Conservation (phyloP, 1,140 invertebrate species). For the Doryteuthis pealeii region DNA sequence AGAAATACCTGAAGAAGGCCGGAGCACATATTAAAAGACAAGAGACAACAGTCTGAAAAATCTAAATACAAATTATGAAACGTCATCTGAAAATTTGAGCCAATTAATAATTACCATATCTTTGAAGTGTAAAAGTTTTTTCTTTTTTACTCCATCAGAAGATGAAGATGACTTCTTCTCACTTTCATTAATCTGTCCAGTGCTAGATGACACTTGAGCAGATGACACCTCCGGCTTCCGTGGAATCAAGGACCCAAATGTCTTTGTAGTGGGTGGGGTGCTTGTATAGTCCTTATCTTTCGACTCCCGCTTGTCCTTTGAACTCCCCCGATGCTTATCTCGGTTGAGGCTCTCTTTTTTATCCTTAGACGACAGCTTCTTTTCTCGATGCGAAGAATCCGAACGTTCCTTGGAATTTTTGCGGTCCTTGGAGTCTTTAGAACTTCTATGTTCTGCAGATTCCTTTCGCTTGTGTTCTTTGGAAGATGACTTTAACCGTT, state of each 20-base stretch:
- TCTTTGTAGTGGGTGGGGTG: background rate
- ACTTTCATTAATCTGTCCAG: background rate
- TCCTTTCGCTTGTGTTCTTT: background rate
- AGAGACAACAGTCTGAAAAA: too few relatives aligned
- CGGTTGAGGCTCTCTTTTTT: background rate
- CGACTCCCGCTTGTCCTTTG: background rate
- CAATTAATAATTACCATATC: background rate
- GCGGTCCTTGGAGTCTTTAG: background rate
- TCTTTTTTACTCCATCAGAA: background rate
- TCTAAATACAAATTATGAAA: too few relatives aligned
- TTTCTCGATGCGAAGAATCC: background rate
- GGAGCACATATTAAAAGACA: too few relatives aligned
- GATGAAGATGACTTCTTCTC: background rate
- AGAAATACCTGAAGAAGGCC: too few relatives aligned
- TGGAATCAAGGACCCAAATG: background rate
- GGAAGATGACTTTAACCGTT: background rate
- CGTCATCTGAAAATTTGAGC: too few relatives aligned
- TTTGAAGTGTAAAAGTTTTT: conserved; percentile 7
- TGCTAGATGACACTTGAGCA: conserved; percentile 11
- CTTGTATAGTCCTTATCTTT: background rate
- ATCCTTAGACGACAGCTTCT: background rate
- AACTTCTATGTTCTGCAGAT: background rate
- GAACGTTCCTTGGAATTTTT: background rate
- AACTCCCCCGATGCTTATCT: background rate
- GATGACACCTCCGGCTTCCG: background rate